These are phyloP conservation scores for Ophioninae sp. DNA, from an alignment of 2,888 invertebrate genomes.

Conservation along the genomic window DNA sequence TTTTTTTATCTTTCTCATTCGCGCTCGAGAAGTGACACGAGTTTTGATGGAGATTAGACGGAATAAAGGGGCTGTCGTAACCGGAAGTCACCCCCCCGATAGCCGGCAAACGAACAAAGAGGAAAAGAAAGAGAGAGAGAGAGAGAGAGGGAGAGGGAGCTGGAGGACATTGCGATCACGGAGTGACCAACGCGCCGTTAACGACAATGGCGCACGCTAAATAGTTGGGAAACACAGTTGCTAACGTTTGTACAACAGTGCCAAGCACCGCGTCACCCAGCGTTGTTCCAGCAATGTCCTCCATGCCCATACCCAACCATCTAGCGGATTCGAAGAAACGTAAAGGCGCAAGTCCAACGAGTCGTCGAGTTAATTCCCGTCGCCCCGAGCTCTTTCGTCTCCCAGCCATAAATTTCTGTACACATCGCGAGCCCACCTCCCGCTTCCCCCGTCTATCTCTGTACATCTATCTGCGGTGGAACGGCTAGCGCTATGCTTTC, in stretches of 20 bases:
- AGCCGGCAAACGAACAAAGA: slow-evolving; percentile 22
- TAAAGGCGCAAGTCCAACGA: slow-evolving; percentile 34
- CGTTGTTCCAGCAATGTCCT: slow-evolving; percentile 49
- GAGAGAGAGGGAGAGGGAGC: slow-evolving; percentile 24
- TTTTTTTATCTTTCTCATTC: slow-evolving; percentile 11
- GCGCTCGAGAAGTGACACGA: slow-evolving; percentile 4
- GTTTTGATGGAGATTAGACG: slow-evolving; percentile 49
- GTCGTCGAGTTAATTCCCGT: neutral
- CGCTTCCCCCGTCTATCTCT: slow-evolving; percentile 15
- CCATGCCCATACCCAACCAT: slow-evolving; percentile 1
- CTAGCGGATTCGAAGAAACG: neutral
- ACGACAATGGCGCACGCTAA: slow-evolving; percentile 64
- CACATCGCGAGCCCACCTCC: neutral
- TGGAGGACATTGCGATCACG: slow-evolving; percentile 53
- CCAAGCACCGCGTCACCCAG: slow-evolving; percentile 65
- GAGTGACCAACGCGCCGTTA: slow-evolving; percentile 52
- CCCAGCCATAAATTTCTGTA: slow-evolving; percentile 30
- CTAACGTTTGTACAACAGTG: slow-evolving; percentile 60
- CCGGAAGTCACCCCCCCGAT: slow-evolving; percentile 63
- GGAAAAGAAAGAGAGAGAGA: slow-evolving; percentile 10
- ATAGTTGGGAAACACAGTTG: slow-evolving; percentile 66
- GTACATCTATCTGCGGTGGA: slow-evolving; percentile 4
- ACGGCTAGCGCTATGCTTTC: slow-evolving; percentile 73
- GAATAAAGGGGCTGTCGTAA: slow-evolving; percentile 57
- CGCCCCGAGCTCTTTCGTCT: slow-evolving; percentile 22